phyloP scores from a whole-genome alignment of 1,140 invertebrate species.

The Nymphalis io region DNA sequence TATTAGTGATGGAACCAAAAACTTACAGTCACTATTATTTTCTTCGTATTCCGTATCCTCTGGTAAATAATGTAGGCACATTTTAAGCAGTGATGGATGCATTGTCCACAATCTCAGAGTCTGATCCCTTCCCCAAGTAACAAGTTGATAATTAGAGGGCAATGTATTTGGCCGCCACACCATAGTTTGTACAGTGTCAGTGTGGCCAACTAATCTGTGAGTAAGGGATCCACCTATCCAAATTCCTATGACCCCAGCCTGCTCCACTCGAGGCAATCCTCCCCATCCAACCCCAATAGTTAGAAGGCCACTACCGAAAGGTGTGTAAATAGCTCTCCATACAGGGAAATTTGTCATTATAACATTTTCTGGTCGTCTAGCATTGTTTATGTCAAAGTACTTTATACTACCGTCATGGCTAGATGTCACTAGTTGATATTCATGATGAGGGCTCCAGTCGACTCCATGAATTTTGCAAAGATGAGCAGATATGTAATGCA shows the following conservation, averaged over 20 bases:
- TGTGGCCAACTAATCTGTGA: slow-evolving; percentile 91
- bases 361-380: slow-evolving; percentile 89
- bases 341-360: slow-evolving; percentile 93
- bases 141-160: slow-evolving; percentile 89
- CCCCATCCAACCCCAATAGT: slow-evolving; percentile 86
- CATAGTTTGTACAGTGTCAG: slow-evolving; percentile 96
- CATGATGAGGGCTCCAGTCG: slow-evolving; percentile 94
- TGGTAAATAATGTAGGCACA: slow-evolving; percentile 82
- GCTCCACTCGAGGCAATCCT: slow-evolving; percentile 74
- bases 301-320: slow-evolving; percentile 95
- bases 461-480: slow-evolving; percentile 95
- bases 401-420: slow-evolving; percentile 97
- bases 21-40: slow-evolving; percentile 73
- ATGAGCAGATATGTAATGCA: slow-evolving; percentile 97
- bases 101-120: slow-evolving; percentile 95
- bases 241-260: slow-evolving; percentile 76
- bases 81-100: slow-evolving; percentile 90
- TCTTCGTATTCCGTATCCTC: slow-evolving; percentile 77
- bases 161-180: slow-evolving; percentile 90
- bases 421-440: slow-evolving; percentile 93
- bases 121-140: slow-evolving; percentile 98
- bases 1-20: not conserved
- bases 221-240: slow-evolving; percentile 74
- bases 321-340: slow-evolving; percentile 95
- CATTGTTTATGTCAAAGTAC: slow-evolving; percentile 95